phyloP scores from a whole-genome alignment of 2,888 invertebrate species.

The Orthosia cruda region DNA sequence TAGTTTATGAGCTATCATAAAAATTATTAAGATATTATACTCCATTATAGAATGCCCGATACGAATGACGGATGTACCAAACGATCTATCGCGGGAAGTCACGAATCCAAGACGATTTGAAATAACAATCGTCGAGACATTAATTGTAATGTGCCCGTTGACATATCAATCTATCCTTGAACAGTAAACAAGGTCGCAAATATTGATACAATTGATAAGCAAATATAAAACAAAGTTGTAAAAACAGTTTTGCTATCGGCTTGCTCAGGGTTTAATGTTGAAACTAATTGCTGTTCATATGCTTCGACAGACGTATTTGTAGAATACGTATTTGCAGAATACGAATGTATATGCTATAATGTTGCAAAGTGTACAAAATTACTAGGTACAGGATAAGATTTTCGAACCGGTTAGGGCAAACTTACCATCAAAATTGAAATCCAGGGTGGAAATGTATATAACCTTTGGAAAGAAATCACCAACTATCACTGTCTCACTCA shows the following conservation, averaged over 20 bases:
- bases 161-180: constrained; percentile 55
- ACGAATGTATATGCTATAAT: constrained; percentile 34
- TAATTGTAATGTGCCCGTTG: constrained; percentile 40
- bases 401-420: constrained; percentile 50
- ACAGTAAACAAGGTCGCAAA: constrained; percentile 49
- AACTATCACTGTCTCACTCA: constrained; percentile 74
- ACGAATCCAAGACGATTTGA: constrained; percentile 46
- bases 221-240: constrained; percentile 56
- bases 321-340: constrained; percentile 4
- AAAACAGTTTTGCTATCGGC: constrained; percentile 49
- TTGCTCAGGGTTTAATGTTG: constrained; percentile 9
- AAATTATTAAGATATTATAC: constrained; percentile 22
- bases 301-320: neutral
- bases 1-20: constrained; percentile 22
- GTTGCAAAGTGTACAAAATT: constrained; percentile 54
- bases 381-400: constrained; percentile 51
- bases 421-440: constrained; percentile 85
- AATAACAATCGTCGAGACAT: constrained; percentile 52
- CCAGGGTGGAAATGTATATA: constrained; percentile 81
- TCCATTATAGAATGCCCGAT: constrained; percentile 66
- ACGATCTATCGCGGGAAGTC: constrained; percentile 56
- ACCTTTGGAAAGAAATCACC: constrained; percentile 67
- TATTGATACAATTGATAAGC: constrained; percentile 64
- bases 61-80: constrained; percentile 53
- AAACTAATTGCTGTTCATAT: constrained; percentile 35